Evolutionary conservation across 2,888 invertebrate genomes (phyloP).

Genomic region (Altica lythri): DNA sequence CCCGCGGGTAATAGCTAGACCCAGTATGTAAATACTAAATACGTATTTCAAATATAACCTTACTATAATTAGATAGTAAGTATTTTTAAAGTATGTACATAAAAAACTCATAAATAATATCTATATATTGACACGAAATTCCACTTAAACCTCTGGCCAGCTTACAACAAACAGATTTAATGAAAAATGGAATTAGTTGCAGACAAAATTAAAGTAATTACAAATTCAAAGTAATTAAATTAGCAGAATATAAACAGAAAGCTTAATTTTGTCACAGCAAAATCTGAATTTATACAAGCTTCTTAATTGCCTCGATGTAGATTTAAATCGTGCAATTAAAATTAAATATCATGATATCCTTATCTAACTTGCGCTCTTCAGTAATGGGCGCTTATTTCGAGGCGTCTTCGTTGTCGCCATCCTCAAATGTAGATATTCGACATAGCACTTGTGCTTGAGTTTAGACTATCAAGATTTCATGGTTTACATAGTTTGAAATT

Average conservation of each 20-base stretch:
- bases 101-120: too few relatives aligned
- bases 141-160: slow-evolving; percentile 3
- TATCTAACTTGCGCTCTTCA: slow-evolving; percentile 40
- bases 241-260: slow-evolving; percentile 38
- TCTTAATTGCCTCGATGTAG: slow-evolving; percentile 51
- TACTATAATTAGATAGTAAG: too few relatives aligned
- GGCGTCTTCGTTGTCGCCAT: slow-evolving; percentile 27
- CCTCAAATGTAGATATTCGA: too few relatives aligned
- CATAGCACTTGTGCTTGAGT: too few relatives aligned
- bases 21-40: too few relatives aligned
- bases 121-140: too few relatives aligned
- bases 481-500: too few relatives aligned
- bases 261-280: slow-evolving; percentile 44
- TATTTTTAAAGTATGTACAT: too few relatives aligned
- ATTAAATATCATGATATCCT: slow-evolving; percentile 49
- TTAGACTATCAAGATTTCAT: too few relatives aligned
- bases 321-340: slow-evolving; percentile 52
- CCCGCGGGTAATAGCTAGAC: too few relatives aligned
- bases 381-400: slow-evolving; percentile 31
- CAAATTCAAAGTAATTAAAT: slow-evolving; percentile 35
- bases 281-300: slow-evolving; percentile 49
- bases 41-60: too few relatives aligned
- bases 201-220: slow-evolving; percentile 32
- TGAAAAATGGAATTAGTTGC: slow-evolving; percentile 31
- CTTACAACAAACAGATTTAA: slow-evolving; percentile 21